Base-by-base conservation (phyloP, 2,113 vertebrate species). In the Pholis gunnellus region DNA sequence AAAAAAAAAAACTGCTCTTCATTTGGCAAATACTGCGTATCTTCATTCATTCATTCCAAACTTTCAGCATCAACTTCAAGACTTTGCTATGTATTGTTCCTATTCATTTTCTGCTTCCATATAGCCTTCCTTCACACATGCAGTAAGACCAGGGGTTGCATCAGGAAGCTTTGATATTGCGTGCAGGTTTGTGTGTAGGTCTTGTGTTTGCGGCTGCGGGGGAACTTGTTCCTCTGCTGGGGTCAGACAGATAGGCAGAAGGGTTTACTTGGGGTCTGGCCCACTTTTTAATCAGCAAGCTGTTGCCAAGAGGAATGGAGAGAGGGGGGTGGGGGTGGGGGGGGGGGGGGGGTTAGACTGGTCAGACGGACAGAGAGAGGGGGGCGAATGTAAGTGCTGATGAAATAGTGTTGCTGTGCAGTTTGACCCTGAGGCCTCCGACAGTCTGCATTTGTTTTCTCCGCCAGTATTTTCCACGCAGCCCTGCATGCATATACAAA, bases 261-360 rank as follows among this genome's bases (percentile, higher is more conserved):
- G 46, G 80, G 83, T 88, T 92, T 90, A 88, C 77, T 84, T 67
- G 42, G 72, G 87, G 86, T 91, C 87, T 86, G 70, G 42, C 36
- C 54, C 61, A 68, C 79, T 90, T 90, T 94, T 89, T 84, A 89
- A 92, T 92, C 88, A 87, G 71, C 27, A 67, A 70, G 69, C 50
- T 84, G 75, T 90, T 88, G 81, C 83, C 86, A 88, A 77, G 69
- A 91, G 86, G 85, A 83, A 78, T 44, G 54, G 69, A 84, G 29
- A 44, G 38, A 79, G 17, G 38, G 17, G 13, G 64, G 56, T 10
- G 20, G 14, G 42, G 42, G 13, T 40, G 20, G 63, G 63, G 13
- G 64, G 56, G 14, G 20, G 14, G 42, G 42, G 13, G 46, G 20
- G 63, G 63, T 11, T 10, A 70, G 65, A 66, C 59, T 8, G 46